phyloP scores from a whole-genome alignment of 2,888 invertebrate species.

The Diarsia brunnea region DNA sequence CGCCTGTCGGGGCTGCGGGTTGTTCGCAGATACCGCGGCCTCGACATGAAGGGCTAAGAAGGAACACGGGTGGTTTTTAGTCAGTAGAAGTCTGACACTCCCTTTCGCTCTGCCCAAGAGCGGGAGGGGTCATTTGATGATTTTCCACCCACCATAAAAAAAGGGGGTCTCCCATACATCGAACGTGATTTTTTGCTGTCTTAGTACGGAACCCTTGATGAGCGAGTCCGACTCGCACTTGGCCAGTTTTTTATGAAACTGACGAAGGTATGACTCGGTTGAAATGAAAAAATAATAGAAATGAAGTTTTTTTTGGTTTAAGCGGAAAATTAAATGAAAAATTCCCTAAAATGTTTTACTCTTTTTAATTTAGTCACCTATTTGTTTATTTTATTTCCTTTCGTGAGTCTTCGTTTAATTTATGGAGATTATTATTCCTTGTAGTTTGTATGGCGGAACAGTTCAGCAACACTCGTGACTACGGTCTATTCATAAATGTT shows the following conservation, averaged over 20 bases:
- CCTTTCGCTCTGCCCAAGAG: too few relatives aligned
- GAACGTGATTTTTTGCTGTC: too few relatives aligned
- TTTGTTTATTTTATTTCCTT: background rate
- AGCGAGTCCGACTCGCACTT: too few relatives aligned
- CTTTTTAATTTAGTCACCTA: background rate
- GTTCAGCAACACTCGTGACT: background rate
- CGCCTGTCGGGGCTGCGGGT: too few relatives aligned
- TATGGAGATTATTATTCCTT: background rate
- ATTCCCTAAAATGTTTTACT: background rate
- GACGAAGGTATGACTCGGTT: conserved; percentile 8
- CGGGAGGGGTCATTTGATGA: too few relatives aligned
- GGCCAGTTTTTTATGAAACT: conserved; percentile 20
- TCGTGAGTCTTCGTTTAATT: background rate
- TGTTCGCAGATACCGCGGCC: too few relatives aligned
- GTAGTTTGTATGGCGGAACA: background rate
- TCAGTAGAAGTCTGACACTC: too few relatives aligned
- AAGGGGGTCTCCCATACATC: too few relatives aligned
- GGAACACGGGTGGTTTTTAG: too few relatives aligned
- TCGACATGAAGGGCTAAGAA: too few relatives aligned
- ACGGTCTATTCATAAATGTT: background rate
- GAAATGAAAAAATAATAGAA: conserved; percentile 20
- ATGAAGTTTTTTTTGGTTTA: background rate
- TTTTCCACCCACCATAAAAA: too few relatives aligned
- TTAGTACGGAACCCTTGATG: too few relatives aligned
- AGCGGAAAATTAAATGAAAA: background rate